Base-by-base conservation (phyloP, 2,888 invertebrate genomes). In the Notodonta ziczac region DNA sequence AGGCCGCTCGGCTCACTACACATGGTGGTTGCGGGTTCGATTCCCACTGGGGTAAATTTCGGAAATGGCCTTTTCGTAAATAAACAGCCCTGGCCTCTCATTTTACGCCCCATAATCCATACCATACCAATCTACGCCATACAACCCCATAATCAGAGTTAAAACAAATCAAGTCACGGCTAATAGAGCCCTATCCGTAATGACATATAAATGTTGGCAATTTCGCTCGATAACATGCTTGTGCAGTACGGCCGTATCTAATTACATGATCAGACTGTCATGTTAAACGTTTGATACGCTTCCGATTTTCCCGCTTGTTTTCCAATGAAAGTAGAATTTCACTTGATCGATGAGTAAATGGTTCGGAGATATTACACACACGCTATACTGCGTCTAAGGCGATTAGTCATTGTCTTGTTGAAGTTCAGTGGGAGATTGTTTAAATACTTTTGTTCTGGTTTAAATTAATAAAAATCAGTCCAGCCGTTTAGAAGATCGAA, bases 301-400 rank as follows among this genome's bases (percentile, higher is more conserved):
- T 83, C 84, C 83, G 78, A 86, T 88, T 86, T 86, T 84, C 85
- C 82, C 80, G 73, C 75, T 79, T 73, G 79, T 85, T 87, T 84
- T 86, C 86, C 78, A 86, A 79, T 77, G 86, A 86, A 87, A 87
- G 86, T 86, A 76, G 74, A 82, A 83, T 88, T 86, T 88, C 86
- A 82, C 86, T 83, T 78, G 72, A 82, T 81, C 68, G 70, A 69
- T 66, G 69, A 61, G 64, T 71, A 60, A n/a, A 66, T 67, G 35
- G 51, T 59, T 64, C 24, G 40, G 51, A 52, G 52, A 52, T 24
- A 16, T 14, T 6, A 12, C 32, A 52, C 32, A 12, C 32, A 52
- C 32, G 52, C 52, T 13, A 32, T 32, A 5, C 51, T 44, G 44
- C 12, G 7, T 42, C 24, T 14, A 5, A 9, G 10, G 5, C 24